Conservation (phyloP, 2,797 vertebrate genomes). For the Manis javanica region DNA sequence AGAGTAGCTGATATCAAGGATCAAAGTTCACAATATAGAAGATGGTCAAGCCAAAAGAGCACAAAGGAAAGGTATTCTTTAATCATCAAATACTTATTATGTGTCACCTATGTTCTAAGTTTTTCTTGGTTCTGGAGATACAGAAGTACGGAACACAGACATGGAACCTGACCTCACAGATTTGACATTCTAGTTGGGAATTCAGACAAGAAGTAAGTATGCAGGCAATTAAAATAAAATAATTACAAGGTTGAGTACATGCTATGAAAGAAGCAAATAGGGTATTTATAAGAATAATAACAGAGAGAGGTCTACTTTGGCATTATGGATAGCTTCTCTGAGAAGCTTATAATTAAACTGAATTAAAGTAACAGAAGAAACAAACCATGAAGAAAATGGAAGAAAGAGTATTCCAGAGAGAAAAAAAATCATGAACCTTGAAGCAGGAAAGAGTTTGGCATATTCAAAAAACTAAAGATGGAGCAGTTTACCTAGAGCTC, state of each 20-base stretch:
- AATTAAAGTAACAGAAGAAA: background rate
- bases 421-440: background rate
- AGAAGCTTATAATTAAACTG: background rate
- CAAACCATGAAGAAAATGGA: background rate
- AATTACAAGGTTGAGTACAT: background rate
- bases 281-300: background rate
- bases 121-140: background rate
- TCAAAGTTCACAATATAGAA: background rate
- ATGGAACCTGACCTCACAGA: background rate
- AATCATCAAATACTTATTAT: background rate
- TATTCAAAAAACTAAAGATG: background rate
- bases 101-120: background rate
- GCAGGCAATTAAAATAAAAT: background rate
- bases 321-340: background rate
- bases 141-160: background rate
- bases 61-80: background rate
- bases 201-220: background rate
- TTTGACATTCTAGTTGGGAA: background rate
- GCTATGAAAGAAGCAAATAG: background rate
- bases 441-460: background rate
- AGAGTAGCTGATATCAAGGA: background rate
- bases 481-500: background rate
- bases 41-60: background rate
- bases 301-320: background rate
- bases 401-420: background rate